These are phyloP conservation scores for Sebastes kiyomatsui DNA, from an alignment of 2,797 vertebrate species.

Conservation along the genomic window DNA sequence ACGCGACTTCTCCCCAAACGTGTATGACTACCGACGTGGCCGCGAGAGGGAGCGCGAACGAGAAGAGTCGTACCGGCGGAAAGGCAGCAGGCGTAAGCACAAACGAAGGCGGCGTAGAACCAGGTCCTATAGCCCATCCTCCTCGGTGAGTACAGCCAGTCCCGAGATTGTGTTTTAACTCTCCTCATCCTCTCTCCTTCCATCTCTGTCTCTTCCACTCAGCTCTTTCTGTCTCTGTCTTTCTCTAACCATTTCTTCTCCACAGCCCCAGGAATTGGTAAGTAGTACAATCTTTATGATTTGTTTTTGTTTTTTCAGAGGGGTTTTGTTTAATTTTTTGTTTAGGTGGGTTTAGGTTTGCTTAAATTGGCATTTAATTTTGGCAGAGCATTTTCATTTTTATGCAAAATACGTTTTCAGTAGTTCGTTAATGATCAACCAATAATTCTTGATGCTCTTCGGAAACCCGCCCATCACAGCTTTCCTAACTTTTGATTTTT, in stretches of 20 bases:
- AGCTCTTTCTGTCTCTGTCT: conserved; percentile 71
- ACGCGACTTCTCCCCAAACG: conserved; percentile 83
- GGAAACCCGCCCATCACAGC: background rate
- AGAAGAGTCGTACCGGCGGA: conserved; percentile 85
- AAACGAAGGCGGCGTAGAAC: conserved; percentile 95
- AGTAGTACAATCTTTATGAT: conserved; percentile 86
- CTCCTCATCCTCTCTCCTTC: conserved; percentile 67
- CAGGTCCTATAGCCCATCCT: conserved; percentile 97
- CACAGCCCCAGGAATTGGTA: conserved; percentile 85
- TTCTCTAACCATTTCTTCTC: conserved; percentile 77
- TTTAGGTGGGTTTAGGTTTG: conserved; percentile 29
- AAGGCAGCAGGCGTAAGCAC: conserved; percentile 97
- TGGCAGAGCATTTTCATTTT: conserved; percentile 75
- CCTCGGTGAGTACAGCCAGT: conserved; percentile 95
- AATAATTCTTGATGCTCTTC: conserved; percentile 12
- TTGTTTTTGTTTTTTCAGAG: conserved; percentile 71
- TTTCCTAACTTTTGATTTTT: background rate
- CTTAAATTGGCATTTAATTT: conserved; percentile 46
- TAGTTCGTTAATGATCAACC: background rate
- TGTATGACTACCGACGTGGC: conserved; percentile 89
- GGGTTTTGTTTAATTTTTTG: conserved; percentile 44
- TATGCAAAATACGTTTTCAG: conserved; percentile 16
- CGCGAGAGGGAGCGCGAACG: conserved; percentile 84
- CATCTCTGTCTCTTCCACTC: conserved; percentile 67
- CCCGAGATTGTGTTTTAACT: conserved; percentile 74